Evolutionary conservation across 37 sponge, comb jelly and placozoan genomes (phyloP).

Genomic region (Amphimedon queenslandica): DNA sequence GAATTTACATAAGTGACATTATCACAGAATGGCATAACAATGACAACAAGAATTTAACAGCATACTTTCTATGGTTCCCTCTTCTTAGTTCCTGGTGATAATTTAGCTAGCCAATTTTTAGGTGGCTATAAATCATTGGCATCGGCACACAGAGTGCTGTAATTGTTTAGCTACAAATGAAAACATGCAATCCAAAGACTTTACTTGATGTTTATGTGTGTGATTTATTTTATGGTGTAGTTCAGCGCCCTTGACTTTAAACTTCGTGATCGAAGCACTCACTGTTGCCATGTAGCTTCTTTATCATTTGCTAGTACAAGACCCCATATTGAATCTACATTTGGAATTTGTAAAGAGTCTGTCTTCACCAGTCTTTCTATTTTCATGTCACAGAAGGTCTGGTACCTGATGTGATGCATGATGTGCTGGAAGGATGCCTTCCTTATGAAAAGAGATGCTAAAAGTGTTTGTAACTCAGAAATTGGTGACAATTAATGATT

Average conservation of each 20-base stretch:
- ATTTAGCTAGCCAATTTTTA: constrained; percentile 3
- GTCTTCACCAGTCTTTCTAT: background rate
- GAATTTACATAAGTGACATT: too few relatives aligned
- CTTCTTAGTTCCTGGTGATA: background rate
- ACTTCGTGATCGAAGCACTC: background rate
- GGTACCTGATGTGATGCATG: background rate
- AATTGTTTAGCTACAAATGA: constrained; percentile 3
- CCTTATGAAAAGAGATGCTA: background rate
- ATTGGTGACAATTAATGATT: background rate
- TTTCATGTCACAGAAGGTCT: constrained; percentile 5
- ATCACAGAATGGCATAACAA: background rate
- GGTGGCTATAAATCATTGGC: background rate
- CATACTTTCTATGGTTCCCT: background rate
- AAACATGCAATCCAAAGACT: background rate
- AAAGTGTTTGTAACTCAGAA: constrained; percentile 2
- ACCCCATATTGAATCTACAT: background rate
- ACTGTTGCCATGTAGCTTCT: background rate
- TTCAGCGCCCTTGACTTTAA: background rate
- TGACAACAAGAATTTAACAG: background rate
- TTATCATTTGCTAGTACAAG: background rate
- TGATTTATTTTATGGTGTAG: background rate
- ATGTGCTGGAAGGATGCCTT: background rate
- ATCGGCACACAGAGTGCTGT: background rate
- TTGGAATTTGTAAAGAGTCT: background rate
- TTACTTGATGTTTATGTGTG: background rate